Conservation (phyloP, 2,113 vertebrate genomes). For the Struthio camelus region DNA sequence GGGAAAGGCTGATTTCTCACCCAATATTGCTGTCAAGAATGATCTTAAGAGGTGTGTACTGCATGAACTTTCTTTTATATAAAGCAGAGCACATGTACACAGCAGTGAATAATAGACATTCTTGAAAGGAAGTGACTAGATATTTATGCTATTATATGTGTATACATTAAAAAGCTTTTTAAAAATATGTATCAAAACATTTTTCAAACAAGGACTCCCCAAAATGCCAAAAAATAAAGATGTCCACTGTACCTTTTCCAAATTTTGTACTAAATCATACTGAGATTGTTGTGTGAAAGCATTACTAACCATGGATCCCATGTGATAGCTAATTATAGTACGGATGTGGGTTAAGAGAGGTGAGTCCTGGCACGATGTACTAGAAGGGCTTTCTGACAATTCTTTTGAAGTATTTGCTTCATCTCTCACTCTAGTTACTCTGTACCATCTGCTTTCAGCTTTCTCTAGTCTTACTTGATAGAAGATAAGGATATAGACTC, state of each 20-base stretch:
- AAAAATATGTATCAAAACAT: slow-evolving; percentile 28
- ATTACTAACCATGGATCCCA: not conserved
- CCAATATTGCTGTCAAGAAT: slow-evolving; percentile 50
- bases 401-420: not conserved
- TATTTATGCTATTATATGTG: not conserved
- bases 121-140: not conserved
- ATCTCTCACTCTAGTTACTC: not conserved
- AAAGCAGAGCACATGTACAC: slow-evolving; percentile 15
- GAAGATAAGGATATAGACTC: not conserved
- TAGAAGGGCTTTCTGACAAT: not conserved
- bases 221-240: slow-evolving; percentile 18
- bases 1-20: slow-evolving; percentile 55
- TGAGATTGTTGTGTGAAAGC: not conserved
- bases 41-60: not conserved
- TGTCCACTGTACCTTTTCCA: not conserved
- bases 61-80: slow-evolving; percentile 23
- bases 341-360: slow-evolving; percentile 7
- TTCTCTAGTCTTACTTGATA: not conserved
- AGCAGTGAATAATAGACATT: slow-evolving; percentile 28
- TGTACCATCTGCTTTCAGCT: not conserved
- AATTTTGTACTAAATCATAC: not conserved
- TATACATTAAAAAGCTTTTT: not conserved
- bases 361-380: not conserved
- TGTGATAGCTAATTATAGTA: slow-evolving; percentile 24
- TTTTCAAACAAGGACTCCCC: slow-evolving; percentile 9